Base-by-base conservation (phyloP, 2,888 invertebrate genomes). In the Didymodactylos carnosus region DNA sequence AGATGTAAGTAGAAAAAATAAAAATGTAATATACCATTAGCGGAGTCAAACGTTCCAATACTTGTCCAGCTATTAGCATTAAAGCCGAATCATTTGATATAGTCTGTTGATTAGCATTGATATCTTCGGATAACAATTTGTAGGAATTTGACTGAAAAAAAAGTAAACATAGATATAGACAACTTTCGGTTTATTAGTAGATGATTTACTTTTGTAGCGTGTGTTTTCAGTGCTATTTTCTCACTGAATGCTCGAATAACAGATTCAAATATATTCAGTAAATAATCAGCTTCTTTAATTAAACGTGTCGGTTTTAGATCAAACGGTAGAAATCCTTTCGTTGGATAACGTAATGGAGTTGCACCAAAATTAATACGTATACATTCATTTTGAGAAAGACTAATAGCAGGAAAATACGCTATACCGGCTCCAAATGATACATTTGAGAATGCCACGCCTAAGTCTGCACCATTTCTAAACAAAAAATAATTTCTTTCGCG, bases 371-470 rank as follows among this genome's bases (percentile, higher is more conserved):
- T 91, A 0, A 89, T 89, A 75, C 88, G 88, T 0, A 91, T 81
- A 77, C 88, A 88, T 81, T 91, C 91, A 69, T 88, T 88, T 81
- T 88, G 88, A 0, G 90, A 89, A 43, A 91, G 81, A 25, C 90
- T 90, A 0, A 91, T 88, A 0, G 90, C 89, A 0, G 91, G 91
- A 80, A 90, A 91, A 80, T 91, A 90, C 0, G 89, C 89, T 2
- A 89, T 84, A 0, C 89, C 89, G 0, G 88, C 86, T 0, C 91
- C 91, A 72, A 86, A 86, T n/a, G 87, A 84, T 71, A 91, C 87
- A 75, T 87, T 86, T 53, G 86, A 86, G 79, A 90, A 91, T 0
- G 91, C 91, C 71, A 87, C 81, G 0, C 91, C 91, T 82, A 91
- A 83, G 0, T 87, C 86, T n/a, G 86, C 84, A 0, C 91, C 91